A percentile compares a stretch with the other conserved stretches of the same genome.
These are phyloP conservation scores for Tenthredo mesomela DNA, from an alignment of 2,888 invertebrate species.

Conservation along the genomic window DNA sequence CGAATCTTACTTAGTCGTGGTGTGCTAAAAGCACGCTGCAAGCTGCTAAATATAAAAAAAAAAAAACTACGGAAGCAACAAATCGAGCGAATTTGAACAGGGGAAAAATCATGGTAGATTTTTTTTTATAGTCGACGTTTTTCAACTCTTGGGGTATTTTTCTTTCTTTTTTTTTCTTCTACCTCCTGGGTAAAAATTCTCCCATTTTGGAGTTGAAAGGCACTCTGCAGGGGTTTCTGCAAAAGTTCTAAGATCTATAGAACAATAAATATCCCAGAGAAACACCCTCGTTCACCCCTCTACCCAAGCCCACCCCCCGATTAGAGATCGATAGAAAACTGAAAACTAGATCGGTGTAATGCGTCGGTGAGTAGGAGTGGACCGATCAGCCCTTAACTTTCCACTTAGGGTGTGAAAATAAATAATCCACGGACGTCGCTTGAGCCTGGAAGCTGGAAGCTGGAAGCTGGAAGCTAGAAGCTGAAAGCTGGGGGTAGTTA, in stretches of 20 bases:
- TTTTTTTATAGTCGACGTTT: not conserved
- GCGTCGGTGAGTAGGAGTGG: constrained; percentile 6
- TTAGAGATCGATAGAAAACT: constrained; percentile 44
- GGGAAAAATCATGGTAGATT: not conserved
- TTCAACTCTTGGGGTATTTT: not conserved
- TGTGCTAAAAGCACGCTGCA: not conserved
- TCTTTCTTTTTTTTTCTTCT: not conserved
- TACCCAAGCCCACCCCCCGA: not conserved
- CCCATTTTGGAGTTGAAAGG: not conserved
- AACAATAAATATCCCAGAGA: constrained; percentile 21
- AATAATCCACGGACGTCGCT: constrained; percentile 56
- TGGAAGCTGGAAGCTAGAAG: constrained; percentile 39
- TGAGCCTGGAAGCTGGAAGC: constrained; percentile 45
- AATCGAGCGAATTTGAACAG: not conserved
- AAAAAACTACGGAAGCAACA: not conserved
- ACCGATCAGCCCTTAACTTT: constrained; percentile 54
- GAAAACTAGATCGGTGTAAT: constrained; percentile 51
- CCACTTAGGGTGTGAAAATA: constrained; percentile 59
- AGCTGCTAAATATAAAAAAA: not conserved
- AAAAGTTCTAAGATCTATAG: constrained; percentile 47
- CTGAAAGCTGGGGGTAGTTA: constrained; percentile 52
- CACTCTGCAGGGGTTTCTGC: not conserved
- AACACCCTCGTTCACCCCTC: not conserved
- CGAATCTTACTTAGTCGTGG: not conserved
- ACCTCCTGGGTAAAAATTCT: not conserved